These are phyloP conservation scores for Poecilia latipinna DNA, from an alignment of 2,113 vertebrate genomes.

Conservation along the genomic window DNA sequence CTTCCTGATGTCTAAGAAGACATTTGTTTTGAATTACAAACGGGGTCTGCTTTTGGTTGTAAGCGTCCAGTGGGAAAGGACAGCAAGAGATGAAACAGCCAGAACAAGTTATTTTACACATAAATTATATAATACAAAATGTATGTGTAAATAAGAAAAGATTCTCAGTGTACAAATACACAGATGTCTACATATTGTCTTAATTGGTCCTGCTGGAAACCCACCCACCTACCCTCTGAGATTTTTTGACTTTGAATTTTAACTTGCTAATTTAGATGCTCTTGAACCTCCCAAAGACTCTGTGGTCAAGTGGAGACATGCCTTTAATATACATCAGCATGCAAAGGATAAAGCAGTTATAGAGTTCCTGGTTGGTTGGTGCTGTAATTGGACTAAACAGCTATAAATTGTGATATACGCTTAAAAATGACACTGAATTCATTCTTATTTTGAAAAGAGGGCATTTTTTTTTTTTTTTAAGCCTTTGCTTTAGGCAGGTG, in stretches of 20 bases:
- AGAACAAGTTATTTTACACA: slow-evolving; percentile 34
- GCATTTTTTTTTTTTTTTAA: slow-evolving; percentile 10
- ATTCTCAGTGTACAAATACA: slow-evolving; percentile 21
- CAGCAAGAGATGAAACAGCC: not conserved
- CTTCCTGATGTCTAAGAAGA: too few species aligned
- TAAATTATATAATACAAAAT: slow-evolving; percentile 27
- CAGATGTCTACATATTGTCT: slow-evolving; percentile 21
- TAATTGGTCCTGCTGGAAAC: slow-evolving; percentile 35
- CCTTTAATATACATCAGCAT: slow-evolving; percentile 50
- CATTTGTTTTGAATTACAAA: too few species aligned
- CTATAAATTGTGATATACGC: slow-evolving; percentile 40
- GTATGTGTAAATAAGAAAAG: slow-evolving; percentile 32
- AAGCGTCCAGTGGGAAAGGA: too few species aligned
- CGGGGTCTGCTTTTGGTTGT: too few species aligned
- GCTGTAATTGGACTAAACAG: slow-evolving; percentile 51
- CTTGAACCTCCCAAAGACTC: slow-evolving; percentile 21
- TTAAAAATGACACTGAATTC: slow-evolving; percentile 18
- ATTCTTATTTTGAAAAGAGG: slow-evolving; percentile 7
- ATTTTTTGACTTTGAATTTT: slow-evolving; percentile 47
- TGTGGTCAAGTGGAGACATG: slow-evolving; percentile 26
- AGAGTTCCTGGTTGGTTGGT: slow-evolving; percentile 47
- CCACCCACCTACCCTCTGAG: slow-evolving; percentile 8
- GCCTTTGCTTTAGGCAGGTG: slow-evolving; percentile 24
- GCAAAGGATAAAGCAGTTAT: slow-evolving; percentile 34
- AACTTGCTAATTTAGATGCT: slow-evolving; percentile 32